phyloP scores from a whole-genome alignment of 2,888 invertebrate species.

The Sthenelais limicola region DNA sequence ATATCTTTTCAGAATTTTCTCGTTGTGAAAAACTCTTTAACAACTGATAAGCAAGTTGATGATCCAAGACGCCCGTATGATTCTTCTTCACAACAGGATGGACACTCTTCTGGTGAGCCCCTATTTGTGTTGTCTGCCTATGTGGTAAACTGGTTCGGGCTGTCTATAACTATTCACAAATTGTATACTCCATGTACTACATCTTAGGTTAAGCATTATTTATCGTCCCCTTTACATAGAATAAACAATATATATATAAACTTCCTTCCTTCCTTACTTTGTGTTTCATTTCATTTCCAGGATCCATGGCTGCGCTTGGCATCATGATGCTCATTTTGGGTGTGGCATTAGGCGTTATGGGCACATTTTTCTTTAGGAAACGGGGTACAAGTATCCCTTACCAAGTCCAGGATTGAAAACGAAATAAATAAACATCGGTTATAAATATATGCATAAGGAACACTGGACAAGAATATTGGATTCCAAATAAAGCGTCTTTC shows the following conservation, averaged over 20 bases:
- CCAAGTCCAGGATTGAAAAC: constrained; percentile 34
- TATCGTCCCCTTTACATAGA: too few relatives aligned
- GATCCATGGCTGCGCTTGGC: constrained; percentile 27
- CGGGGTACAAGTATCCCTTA: constrained; percentile 31
- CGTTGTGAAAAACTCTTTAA: constrained; percentile 7
- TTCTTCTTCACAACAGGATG: not conserved
- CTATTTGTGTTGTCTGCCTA: too few relatives aligned
- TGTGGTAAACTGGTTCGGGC: too few relatives aligned
- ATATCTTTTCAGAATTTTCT: too few relatives aligned
- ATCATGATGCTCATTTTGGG: constrained; percentile 27
- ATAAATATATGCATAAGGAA: too few relatives aligned
- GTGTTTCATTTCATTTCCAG: constrained; percentile 3
- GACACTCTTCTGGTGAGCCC: constrained; percentile 1
- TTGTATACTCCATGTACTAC: too few relatives aligned
- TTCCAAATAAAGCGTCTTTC: too few relatives aligned
- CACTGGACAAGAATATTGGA: too few relatives aligned
- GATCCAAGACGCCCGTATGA: not conserved
- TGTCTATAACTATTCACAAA: too few relatives aligned
- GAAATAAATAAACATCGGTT: too few relatives aligned
- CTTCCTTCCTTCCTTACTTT: too few relatives aligned
- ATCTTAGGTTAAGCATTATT: too few relatives aligned
- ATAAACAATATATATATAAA: not conserved
- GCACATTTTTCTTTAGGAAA: constrained; percentile 28
- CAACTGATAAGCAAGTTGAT: constrained; percentile 11
- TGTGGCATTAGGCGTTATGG: not conserved